Conservation (phyloP, 1,140 invertebrate species). For the Leptinotarsa lineolata region DNA sequence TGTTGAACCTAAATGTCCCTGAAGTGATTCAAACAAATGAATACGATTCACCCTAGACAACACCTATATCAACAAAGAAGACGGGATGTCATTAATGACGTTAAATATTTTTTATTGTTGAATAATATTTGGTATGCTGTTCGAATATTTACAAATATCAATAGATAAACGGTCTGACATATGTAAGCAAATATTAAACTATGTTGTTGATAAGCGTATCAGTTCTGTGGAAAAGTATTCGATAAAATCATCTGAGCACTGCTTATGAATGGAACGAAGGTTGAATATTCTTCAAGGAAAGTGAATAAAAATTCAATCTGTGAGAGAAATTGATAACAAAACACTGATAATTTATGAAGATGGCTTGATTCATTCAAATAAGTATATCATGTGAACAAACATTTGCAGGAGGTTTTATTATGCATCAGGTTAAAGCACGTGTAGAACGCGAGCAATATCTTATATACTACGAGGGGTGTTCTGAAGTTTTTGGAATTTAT, state of each 20-base stretch:
- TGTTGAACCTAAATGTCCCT: too few species aligned
- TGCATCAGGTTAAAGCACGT: too few species aligned
- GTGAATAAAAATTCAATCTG: neutral
- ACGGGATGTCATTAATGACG: neutral
- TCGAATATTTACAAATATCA: slow-evolving; percentile 1
- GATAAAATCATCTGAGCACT: neutral
- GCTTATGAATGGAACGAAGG: neutral
- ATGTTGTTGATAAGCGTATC: neutral
- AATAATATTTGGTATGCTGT: neutral
- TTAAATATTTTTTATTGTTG: neutral
- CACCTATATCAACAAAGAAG: neutral
- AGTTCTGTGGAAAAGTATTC: slow-evolving; percentile 2
- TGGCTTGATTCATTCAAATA: too few species aligned
- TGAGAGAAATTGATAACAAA: neutral
- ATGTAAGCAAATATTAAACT: slow-evolving; percentile 4
- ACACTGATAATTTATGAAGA: too few species aligned
- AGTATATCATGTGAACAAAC: too few species aligned
- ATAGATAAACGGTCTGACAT: slow-evolving; percentile 1
- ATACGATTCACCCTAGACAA: neutral
- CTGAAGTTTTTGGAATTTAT: too few species aligned
- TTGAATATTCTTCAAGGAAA: neutral
- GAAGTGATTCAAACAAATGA: neutral
- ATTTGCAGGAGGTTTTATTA: too few species aligned
- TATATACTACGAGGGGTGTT: too few species aligned
- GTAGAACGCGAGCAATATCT: too few species aligned